A percentile compares a stretch with the other conserved stretches of the same genome.
Evolutionary conservation across 2,888 invertebrate genomes (phyloP).

Genomic region (Chrysopilus asiliformis): DNA sequence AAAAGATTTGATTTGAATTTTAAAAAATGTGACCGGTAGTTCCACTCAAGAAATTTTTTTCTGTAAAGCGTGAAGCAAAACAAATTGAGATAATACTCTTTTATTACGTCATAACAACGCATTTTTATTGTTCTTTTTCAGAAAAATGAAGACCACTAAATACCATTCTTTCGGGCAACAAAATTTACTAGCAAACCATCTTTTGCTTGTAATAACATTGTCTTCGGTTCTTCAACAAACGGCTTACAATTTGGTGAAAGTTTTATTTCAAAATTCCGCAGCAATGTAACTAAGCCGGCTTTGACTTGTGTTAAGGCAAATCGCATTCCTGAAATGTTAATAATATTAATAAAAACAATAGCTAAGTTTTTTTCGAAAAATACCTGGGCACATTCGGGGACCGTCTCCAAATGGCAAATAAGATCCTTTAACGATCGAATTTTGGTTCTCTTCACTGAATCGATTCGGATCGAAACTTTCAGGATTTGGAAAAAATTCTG

Average conservation of each 20-base stretch:
- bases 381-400: slow-evolving; percentile 12
- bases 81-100: too few species aligned
- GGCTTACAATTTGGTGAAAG: slow-evolving; percentile 19
- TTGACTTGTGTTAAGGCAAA: slow-evolving; percentile 21
- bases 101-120: too few species aligned
- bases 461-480: slow-evolving; percentile 32
- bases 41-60: too few species aligned
- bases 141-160: too few species aligned
- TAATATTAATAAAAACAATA: slow-evolving; percentile 18
- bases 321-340: slow-evolving; percentile 16
- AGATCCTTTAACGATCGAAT: slow-evolving; percentile 19
- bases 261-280: slow-evolving; percentile 17
- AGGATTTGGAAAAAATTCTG: slow-evolving; percentile 30
- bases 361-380: too few species aligned
- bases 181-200: slow-evolving; percentile 4
- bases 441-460: slow-evolving; percentile 25
- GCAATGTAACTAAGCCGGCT: slow-evolving; percentile 15
- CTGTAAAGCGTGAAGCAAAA: too few species aligned
- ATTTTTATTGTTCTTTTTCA: too few species aligned
- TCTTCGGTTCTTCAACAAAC: slow-evolving; percentile 19
- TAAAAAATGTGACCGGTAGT: too few species aligned
- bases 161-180: background rate
- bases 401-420: slow-evolving; percentile 26
- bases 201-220: slow-evolving; percentile 6
- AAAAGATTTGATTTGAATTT: too few species aligned